Base-by-base conservation (phyloP, 2,797 vertebrate genomes). In the Typhlichthys eigenmanni region DNA sequence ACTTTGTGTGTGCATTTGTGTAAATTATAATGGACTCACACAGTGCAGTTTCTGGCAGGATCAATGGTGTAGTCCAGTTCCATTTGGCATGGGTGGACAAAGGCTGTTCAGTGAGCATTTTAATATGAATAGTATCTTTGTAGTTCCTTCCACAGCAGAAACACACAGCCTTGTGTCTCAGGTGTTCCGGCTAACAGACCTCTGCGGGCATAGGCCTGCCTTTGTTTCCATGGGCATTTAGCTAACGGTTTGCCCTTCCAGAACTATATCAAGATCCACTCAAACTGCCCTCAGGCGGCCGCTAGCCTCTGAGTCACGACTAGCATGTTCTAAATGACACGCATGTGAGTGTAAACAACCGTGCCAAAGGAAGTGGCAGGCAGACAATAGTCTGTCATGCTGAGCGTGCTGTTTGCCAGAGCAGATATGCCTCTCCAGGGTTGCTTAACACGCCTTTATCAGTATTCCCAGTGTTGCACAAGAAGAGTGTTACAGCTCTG, bases 71-170 rank as follows among this genome's bases (percentile, higher is more conserved):
- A 24, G 24, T 24, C 32, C 45, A 62, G 60, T 71, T 70, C 62
- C 52, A 53, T 12, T 63, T 51, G 72, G 67, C 65, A 53, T 60
- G 19, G 52, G 58, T 46, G 67, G 29, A 80, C 74, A 77, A 72
- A 48, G 59, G 54, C 55, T 45, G 50, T 52, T 47, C 64, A 51
- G 34, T 13, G 11, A 5, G 13, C 17, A 32, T 50, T 58, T 48
- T 55, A 47, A 60, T 19, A 19, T 78, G 76, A 79, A 81, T 72
- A 69, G 60, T 14, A 45, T 46, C 78, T 73, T 71, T 86, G 80
- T 84, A 8, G 58, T 47, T 62, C 2, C 13, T 45, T 10, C 43
- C 53, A 46, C 29, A 10, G 19, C 1, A n/a, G 16, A 52, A 47
- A 68, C 60, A 58, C n/a, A 24, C 24, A 13, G n/a, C 38, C n/a